A percentile compares a stretch with the other conserved stretches of the same genome.
Evolutionary conservation across 2,797 vertebrate species (phyloP).

Genomic region (Falco concolor): DNA sequence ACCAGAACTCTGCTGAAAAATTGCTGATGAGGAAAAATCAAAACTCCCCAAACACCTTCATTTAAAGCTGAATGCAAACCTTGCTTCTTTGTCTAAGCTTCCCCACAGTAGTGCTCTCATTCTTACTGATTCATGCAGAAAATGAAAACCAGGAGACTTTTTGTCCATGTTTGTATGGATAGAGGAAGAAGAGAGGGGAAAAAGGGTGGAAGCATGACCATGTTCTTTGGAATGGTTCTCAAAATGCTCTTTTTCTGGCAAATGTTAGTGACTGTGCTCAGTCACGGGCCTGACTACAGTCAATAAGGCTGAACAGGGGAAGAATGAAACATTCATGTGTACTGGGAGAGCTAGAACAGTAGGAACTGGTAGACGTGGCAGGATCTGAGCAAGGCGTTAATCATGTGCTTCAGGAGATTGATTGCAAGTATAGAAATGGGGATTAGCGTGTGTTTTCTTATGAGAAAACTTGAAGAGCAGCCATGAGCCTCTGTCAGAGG

Average conservation of each 20-base stretch:
- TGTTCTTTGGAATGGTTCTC: conserved; percentile 14
- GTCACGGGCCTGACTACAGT: not conserved
- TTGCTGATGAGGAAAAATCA: not conserved
- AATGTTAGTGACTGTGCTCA: not conserved
- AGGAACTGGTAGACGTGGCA: not conserved
- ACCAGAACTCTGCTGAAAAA: not conserved
- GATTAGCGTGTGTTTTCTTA: not conserved
- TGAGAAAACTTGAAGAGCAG: not conserved
- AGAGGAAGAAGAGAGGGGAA: not conserved
- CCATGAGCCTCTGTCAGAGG: not conserved
- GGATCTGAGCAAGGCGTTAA: conserved; percentile 29
- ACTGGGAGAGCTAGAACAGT: not conserved
- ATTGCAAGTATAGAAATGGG: not conserved
- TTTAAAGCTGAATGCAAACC: not conserved
- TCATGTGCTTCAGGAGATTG: not conserved
- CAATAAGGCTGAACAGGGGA: not conserved
- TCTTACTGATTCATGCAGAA: conserved; percentile 54
- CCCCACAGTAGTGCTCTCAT: not conserved
- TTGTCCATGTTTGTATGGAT: not conserved
- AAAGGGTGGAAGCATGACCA: not conserved
- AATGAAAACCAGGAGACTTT: conserved; percentile 40
- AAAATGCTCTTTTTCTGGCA: not conserved
- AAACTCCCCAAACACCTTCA: not conserved
- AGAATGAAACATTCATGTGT: conserved; percentile 25
- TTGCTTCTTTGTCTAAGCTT: not conserved